Evolutionary conservation across 1,140 invertebrate species (phyloP).

Genomic region (Limonius californicus): DNA sequence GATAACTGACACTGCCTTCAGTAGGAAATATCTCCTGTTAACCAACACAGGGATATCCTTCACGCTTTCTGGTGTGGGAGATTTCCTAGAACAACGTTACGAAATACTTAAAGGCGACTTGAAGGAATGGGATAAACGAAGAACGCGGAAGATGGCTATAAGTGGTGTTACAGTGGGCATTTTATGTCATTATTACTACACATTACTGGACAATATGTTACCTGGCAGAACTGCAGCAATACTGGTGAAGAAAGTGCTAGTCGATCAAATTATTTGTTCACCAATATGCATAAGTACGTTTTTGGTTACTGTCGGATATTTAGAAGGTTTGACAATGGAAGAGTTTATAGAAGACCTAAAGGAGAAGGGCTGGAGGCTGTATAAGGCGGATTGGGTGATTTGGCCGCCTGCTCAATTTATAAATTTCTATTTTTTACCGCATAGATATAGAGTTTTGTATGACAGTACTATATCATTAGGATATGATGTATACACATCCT

Average conservation of each 20-base stretch:
- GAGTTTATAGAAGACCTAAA: constrained; percentile 70
- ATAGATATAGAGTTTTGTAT: constrained; percentile 80
- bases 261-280: constrained; percentile 86
- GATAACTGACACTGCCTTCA: background rate
- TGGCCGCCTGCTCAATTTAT: constrained; percentile 82
- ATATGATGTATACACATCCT: constrained; percentile 89
- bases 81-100: constrained; percentile 80
- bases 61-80: constrained; percentile 71
- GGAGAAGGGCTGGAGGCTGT: constrained; percentile 74
- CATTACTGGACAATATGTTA: constrained; percentile 63
- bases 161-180: constrained; percentile 76
- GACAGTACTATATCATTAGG: constrained; percentile 87
- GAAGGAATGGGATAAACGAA: constrained; percentile 58
- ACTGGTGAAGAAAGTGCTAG: constrained; percentile 78
- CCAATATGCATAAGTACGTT: constrained; percentile 79
- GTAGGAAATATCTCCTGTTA: constrained; percentile 61
- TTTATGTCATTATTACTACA: constrained; percentile 85
- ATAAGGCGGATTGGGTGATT: constrained; percentile 77
- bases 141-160: constrained; percentile 75
- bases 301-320: constrained; percentile 70
- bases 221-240: constrained; percentile 64
- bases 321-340: constrained; percentile 61
- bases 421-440: constrained; percentile 86
- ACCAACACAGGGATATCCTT: constrained; percentile 85
- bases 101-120: constrained; percentile 65